Evolutionary conservation across 1,140 invertebrate species (phyloP).

Genomic region (Dryas iulia): DNA sequence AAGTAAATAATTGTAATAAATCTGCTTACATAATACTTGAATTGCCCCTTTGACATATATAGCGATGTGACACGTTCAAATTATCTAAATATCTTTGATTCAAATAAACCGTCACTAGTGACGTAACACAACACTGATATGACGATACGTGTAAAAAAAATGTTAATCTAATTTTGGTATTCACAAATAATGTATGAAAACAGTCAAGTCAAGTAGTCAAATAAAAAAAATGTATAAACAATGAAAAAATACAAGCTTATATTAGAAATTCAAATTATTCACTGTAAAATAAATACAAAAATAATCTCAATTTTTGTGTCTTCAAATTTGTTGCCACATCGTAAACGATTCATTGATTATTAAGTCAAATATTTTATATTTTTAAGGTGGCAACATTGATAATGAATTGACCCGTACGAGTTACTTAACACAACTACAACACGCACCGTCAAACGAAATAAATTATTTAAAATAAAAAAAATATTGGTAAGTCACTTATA

Average conservation of each 20-base stretch:
- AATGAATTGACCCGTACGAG: slow-evolving; percentile 9
- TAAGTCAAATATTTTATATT: not conserved
- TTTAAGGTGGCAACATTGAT: not conserved
- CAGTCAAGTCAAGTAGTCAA: not conserved
- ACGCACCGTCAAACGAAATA: slow-evolving; percentile 16
- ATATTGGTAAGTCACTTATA: slow-evolving; percentile 23
- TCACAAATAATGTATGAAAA: not conserved
- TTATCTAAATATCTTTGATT: not conserved
- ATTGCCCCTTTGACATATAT: no score
- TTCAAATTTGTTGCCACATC: not conserved
- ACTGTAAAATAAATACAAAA: not conserved
- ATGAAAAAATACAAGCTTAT: no score
- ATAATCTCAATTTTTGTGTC: not conserved
- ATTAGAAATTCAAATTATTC: not conserved
- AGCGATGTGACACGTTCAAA: not conserved
- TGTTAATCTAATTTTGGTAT: not conserved
- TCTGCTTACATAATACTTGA: no score
- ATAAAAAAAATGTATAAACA: not conserved
- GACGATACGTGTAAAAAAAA: not conserved
- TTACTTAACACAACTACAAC: not conserved
- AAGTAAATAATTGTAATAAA: no score
- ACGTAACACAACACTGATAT: not conserved
- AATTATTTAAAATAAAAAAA: slow-evolving; percentile 20
- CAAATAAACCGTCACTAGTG: not conserved
- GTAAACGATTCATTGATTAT: not conserved